Conservation (phyloP, 2,113 vertebrate genomes). For the Hydrolagus affinis region DNA sequence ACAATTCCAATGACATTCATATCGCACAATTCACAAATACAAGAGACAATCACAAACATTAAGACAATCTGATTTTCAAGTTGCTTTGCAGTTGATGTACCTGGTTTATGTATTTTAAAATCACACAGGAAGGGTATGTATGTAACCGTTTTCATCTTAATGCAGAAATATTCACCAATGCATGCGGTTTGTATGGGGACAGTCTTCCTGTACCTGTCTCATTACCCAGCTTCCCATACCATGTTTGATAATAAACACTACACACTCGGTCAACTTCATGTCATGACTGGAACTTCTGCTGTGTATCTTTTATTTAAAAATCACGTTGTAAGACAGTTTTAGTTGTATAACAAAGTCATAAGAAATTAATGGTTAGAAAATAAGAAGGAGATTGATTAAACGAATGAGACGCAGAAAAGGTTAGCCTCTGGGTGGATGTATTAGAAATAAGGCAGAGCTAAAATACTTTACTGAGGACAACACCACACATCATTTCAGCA, state of each 20-base stretch:
- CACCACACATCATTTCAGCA: background rate
- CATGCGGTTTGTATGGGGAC: background rate
- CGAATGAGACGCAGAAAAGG: too few relatives aligned
- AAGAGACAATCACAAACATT: background rate
- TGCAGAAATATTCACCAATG: background rate
- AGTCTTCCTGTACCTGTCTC: background rate
- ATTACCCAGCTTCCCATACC: background rate
- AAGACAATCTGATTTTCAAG: background rate
- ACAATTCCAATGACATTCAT: background rate
- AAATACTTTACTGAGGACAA: background rate
- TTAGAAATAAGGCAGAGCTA: too few relatives aligned
- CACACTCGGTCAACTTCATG: too few relatives aligned
- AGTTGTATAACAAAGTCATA: too few relatives aligned
- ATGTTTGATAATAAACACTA: background rate
- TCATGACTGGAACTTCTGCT: too few relatives aligned
- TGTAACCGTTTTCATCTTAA: background rate
- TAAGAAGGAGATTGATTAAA: too few relatives aligned
- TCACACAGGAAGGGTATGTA: too few relatives aligned
- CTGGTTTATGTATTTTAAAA: background rate
- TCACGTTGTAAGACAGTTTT: too few relatives aligned
- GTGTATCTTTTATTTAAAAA: too few relatives aligned
- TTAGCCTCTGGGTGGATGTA: too few relatives aligned
- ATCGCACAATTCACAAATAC: background rate
- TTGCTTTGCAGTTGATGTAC: background rate
- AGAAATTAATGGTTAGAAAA: too few relatives aligned